Percentiles rank a stretch among this genome's conserved stretches.
phyloP scores from a whole-genome alignment of 2,797 vertebrate genomes.

The Galagoides demidoff region DNA sequence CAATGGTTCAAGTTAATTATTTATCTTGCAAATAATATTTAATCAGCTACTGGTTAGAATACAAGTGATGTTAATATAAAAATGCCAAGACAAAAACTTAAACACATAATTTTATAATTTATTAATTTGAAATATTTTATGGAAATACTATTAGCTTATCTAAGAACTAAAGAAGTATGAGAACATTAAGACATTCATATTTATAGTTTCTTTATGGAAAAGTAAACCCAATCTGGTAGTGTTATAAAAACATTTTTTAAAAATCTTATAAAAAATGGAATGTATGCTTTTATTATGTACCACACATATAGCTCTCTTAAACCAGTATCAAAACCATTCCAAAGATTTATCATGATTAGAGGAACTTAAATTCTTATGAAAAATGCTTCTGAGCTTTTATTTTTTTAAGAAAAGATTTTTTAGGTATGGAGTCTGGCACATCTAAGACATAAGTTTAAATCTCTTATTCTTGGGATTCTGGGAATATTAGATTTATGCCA shows the following conservation, averaged over 20 bases:
- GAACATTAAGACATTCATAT: neutral
- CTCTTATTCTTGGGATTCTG: slow-evolving; percentile 34
- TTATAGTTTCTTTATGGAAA: slow-evolving; percentile 22
- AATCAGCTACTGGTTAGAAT: neutral
- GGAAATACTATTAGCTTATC: neutral
- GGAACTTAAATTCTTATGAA: neutral
- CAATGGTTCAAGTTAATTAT: slow-evolving; percentile 15
- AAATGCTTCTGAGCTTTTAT: slow-evolving; percentile 26
- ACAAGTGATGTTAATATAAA: neutral
- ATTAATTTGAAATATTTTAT: slow-evolving; percentile 31
- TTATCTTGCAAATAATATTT: neutral
- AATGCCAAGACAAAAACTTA: neutral
- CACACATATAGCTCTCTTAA: neutral
- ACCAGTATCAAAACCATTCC: neutral
- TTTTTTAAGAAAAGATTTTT: neutral
- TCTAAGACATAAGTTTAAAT: neutral
- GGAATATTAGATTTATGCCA: neutral
- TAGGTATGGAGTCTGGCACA: neutral
- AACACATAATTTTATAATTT: neutral
- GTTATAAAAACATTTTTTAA: neutral
- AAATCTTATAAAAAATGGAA: neutral
- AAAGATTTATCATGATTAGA: slow-evolving; percentile 19
- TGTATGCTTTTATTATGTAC: neutral
- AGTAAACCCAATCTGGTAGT: neutral
- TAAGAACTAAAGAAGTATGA: neutral